Conservation (phyloP, 2,113 vertebrate species). For the Rhinolophus sinicus region DNA sequence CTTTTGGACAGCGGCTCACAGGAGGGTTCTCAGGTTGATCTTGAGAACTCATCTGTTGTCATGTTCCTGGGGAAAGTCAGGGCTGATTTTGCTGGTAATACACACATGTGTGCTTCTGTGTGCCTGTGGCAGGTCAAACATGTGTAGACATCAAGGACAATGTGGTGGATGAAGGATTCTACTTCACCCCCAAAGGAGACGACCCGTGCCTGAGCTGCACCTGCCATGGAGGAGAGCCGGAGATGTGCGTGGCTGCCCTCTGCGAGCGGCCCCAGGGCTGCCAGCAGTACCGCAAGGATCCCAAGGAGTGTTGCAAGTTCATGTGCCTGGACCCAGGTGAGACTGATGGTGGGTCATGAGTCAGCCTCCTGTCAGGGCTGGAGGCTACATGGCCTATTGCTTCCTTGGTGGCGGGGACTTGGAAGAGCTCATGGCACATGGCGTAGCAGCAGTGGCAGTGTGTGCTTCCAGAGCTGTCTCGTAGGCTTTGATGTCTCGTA, state of each 20-base stretch:
- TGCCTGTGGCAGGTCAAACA: slow-evolving; percentile 90
- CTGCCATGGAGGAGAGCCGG: slow-evolving; percentile 96
- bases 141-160: slow-evolving; percentile 99
- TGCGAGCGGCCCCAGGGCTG: slow-evolving; percentile 97
- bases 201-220: slow-evolving; percentile 98
- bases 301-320: slow-evolving; percentile 99
- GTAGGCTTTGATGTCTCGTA: neutral
- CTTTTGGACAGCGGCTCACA: neutral
- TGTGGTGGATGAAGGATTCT: slow-evolving; percentile 97
- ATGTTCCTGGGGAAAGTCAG: neutral
- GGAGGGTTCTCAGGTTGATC: neutral
- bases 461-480: neutral
- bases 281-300: slow-evolving; percentile 96
- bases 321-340: slow-evolving; percentile 96
- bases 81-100: neutral
- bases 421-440: too few relatives aligned
- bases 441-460: accelerated
- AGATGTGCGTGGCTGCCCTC: slow-evolving; percentile 98
- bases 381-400: neutral
- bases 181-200: slow-evolving; percentile 98
- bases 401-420: neutral
- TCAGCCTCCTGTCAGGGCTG: neutral
- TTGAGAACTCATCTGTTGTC: neutral
- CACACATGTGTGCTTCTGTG: neutral
- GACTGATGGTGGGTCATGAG: neutral